Base-by-base conservation (phyloP, 2,888 invertebrate genomes). In the Protonemura montana region DNA sequence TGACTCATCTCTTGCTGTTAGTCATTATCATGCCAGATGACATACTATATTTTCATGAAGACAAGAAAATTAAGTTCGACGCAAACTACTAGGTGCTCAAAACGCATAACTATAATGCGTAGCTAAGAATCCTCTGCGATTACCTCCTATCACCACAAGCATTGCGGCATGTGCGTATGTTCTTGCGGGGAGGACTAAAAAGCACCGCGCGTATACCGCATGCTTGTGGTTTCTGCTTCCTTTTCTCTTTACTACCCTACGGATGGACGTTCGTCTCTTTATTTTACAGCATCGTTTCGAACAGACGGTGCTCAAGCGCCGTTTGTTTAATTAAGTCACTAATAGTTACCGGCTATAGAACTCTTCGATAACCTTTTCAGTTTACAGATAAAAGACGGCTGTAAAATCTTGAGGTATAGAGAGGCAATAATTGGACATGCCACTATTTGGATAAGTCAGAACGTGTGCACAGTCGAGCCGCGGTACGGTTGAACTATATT, bases 371-470 rank as follows among this genome's bases (percentile, higher is more conserved):
- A 28, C 78, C 78, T 28, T 59, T 59, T 16, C 59, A 59, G 59
- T 59, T 59, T 28, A 28, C 78, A 78, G 78, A 78, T 78, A 78
- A 78, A 26, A 26, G 26, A 28, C 10, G 25, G 28, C n/a, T 78
- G 78, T 78, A 78, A 78, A 78, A 21, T 59, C 59, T 59, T 2
- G 21, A 59, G 59, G 59, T 59, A 41, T 26, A 25, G 35, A 78
- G 16, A 26, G 78, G 78, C 78, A 78, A 28, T 78, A 78, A 78
- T 78, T 78, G 78, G 78, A 25, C 26, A 78, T 27, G 78, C 26
- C 28, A 28, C 78, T 78, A 78, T 78, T 78, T 78, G 78, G 78
- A 78, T 26, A 78, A 78, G 78, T 78, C 78, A 78, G 16, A 78
- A 78, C 26, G 7, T 78, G 7, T 5, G n/a, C 59, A 59, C 59